Percentiles rank a stretch among this genome's conserved stretches.
Conservation (phyloP, 2,888 invertebrate genomes). For the Odontocolon sp. region DNA sequence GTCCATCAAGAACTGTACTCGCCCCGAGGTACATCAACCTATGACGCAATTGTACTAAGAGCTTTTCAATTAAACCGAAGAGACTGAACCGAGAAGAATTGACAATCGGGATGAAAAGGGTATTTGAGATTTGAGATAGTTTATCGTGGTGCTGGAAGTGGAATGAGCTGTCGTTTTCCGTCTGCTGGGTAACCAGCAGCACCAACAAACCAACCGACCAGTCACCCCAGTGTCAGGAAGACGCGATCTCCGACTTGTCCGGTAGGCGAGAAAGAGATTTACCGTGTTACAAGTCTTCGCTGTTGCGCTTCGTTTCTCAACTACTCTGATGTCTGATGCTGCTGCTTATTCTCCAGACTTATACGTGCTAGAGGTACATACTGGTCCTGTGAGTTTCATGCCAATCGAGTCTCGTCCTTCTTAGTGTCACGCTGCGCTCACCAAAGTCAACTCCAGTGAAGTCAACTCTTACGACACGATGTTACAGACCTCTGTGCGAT, state of each 20-base stretch:
- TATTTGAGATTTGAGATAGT: slow-evolving; percentile 10
- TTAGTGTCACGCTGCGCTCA: slow-evolving; percentile 75
- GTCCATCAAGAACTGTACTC: not conserved
- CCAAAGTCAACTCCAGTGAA: slow-evolving; percentile 60
- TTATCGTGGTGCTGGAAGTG: not conserved
- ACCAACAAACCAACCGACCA: slow-evolving; percentile 1
- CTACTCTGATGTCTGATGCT: slow-evolving; percentile 18
- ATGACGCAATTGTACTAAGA: not conserved
- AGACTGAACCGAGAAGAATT: not conserved
- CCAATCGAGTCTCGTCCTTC: slow-evolving; percentile 75
- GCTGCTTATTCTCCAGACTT: slow-evolving; percentile 30
- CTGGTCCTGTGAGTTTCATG: slow-evolving; percentile 65
- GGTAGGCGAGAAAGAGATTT: slow-evolving; percentile 78
- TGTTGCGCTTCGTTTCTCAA: not conserved
- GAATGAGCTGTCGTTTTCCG: not conserved
- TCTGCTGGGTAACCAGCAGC: not conserved
- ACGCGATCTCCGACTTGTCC: slow-evolving; percentile 65
- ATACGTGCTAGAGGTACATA: slow-evolving; percentile 19
- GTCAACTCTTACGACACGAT: slow-evolving; percentile 37
- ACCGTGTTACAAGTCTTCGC: slow-evolving; percentile 64
- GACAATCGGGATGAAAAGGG: not conserved
- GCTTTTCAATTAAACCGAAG: not conserved
- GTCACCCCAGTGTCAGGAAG: slow-evolving; percentile 66
- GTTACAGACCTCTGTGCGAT: slow-evolving; percentile 58
- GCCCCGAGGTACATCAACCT: not conserved